These are phyloP conservation scores for Tor tambroides DNA, from an alignment of 2,113 vertebrate genomes.

Conservation along the genomic window DNA sequence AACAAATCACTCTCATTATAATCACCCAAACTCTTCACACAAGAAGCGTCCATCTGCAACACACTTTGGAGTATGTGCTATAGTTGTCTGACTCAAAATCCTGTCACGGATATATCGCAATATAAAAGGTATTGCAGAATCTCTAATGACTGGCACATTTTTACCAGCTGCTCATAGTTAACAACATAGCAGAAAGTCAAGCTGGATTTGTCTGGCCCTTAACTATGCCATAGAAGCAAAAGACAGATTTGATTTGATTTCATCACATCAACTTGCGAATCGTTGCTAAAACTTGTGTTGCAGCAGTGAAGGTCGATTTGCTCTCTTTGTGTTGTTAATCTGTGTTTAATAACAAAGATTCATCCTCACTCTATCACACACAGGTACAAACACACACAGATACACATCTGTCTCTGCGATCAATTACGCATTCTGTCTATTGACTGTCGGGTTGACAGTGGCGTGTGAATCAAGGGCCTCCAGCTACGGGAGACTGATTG, in stretches of 20 bases:
- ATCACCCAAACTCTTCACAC: background rate
- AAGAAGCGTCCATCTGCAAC: background rate
- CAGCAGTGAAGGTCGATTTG: background rate
- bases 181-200: background rate
- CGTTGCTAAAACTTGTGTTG: background rate
- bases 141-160: background rate
- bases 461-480: slow-evolving; percentile 72
- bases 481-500: slow-evolving; percentile 69
- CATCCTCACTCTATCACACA: slow-evolving; percentile 14
- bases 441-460: slow-evolving; percentile 61
- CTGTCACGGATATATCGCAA: background rate
- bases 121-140: background rate
- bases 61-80: background rate
- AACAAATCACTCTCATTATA: background rate
- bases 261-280: background rate
- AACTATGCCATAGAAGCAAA: background rate
- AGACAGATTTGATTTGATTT: background rate
- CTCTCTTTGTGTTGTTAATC: slow-evolving; percentile 54
- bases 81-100: background rate
- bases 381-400: slow-evolving; percentile 35
- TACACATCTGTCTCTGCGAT: slow-evolving; percentile 62
- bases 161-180: background rate
- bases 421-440: slow-evolving; percentile 71
- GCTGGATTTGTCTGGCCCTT: background rate
- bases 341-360: slow-evolving; percentile 36